Evolutionary conservation across 2,888 invertebrate genomes (phyloP), one percentile per base, ranked within the genome.

Genomic region (Callyntrura sp.): DNA sequence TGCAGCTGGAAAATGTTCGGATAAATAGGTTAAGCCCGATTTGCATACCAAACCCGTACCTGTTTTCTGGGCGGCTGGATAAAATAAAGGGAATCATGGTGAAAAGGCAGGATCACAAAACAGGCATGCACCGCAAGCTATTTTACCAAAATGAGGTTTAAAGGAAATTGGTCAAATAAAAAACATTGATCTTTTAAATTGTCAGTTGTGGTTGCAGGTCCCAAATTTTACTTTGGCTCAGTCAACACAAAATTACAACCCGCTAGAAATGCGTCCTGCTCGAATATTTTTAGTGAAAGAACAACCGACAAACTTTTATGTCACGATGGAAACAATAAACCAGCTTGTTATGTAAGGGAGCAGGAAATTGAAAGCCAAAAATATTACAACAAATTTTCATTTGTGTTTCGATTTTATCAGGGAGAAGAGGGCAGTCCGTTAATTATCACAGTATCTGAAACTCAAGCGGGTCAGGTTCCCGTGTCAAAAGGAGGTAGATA

Each of bases 361-460:
- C 17, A 60, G 12, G 17, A 12, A 35, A 35, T 35, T 4, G 6
- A 35, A 35, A 35, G 35, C 35, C 2, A 35, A 35, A 35, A 35
- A 35, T 35, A 35, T 35, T 35, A 35, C 35, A 35, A 35, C 35
- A 35, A 2, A 35, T 35, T 35, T 4, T 35, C 6, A 35, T 57
- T 55, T 51, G n/a, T 51, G n/a, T 11, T 3, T 51, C 9, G 17
- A 23, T 87, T 48, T 14, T 55, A n/a, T n/a, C 17, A 90, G 90
- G 88, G 88, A 28, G 85, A 88, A 6, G 23, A 68, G n/a, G 90
- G 90, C 5, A 90, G 87, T 51, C 87, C 88, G 0, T 55, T 91
- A 35, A 45, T 57, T 0, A 45, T 90, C 0, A 84, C 45, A 6
- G 35, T 88, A 9, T 82, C 82, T 14, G 82, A 88, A 20, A 68